Conservation (phyloP, 1,140 invertebrate species). For the Probaryconus sp. region DNA sequence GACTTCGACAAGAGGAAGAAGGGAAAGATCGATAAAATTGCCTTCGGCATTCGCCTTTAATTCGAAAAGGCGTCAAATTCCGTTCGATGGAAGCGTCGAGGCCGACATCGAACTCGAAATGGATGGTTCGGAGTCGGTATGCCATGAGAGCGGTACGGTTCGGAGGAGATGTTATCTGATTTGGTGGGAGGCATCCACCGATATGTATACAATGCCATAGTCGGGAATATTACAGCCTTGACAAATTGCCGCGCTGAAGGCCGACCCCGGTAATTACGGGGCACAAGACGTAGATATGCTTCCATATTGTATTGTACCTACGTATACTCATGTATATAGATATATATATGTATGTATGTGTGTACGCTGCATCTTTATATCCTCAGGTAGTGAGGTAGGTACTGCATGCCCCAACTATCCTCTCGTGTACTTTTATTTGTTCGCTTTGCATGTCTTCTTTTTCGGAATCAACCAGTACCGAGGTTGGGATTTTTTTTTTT, state of each 20-base stretch:
- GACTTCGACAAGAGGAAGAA: slow-evolving; percentile 46
- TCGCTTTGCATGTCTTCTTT: slow-evolving; percentile 12
- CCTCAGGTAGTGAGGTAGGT: slow-evolving; percentile 43
- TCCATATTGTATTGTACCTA: slow-evolving; percentile 55
- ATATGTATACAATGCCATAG: slow-evolving; percentile 76
- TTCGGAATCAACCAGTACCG: slow-evolving; percentile 2
- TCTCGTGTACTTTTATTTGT: slow-evolving; percentile 8
- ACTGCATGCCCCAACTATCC: slow-evolving; percentile 34
- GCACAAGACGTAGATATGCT: slow-evolving; percentile 63
- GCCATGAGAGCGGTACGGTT: slow-evolving; percentile 50
- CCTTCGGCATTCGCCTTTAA: slow-evolving; percentile 67
- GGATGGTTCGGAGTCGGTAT: slow-evolving; percentile 66
- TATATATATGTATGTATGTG: too few species aligned
- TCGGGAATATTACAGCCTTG: slow-evolving; percentile 77
- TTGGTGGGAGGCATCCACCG: slow-evolving; percentile 69
- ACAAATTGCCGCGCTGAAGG: slow-evolving; percentile 78
- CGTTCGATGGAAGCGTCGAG: slow-evolving; percentile 64
- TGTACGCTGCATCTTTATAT: slow-evolving; percentile 55
- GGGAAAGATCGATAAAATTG: slow-evolving; percentile 59
- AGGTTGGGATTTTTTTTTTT: neutral
- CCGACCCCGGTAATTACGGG: slow-evolving; percentile 77
- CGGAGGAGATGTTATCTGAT: slow-evolving; percentile 70
- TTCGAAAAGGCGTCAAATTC: slow-evolving; percentile 71
- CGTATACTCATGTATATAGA: slow-evolving; percentile 16
- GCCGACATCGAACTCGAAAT: slow-evolving; percentile 65